A percentile compares a stretch with the other conserved stretches of the same genome.
These are phyloP conservation scores for Diploptera punctata DNA, from an alignment of 2,888 invertebrate species.

Conservation along the genomic window DNA sequence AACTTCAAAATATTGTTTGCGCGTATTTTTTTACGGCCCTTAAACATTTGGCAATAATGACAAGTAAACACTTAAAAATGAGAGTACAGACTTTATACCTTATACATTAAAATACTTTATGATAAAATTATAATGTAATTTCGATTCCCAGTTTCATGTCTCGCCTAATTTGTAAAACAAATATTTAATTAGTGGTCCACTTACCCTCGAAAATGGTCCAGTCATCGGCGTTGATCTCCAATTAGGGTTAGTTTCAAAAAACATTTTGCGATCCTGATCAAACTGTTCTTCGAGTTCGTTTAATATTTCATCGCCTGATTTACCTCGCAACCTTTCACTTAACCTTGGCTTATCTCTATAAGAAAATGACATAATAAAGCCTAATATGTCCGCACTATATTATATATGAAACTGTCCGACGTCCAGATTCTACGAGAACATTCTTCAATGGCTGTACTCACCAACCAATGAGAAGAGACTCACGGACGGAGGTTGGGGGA, in stretches of 20 bases:
- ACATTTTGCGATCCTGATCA: constrained; percentile 48
- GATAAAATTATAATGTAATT: too few species aligned
- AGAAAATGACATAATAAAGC: constrained; percentile 46
- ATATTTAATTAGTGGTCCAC: too few species aligned
- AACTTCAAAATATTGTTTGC: too few species aligned
- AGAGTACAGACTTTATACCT: too few species aligned
- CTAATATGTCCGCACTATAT: constrained; percentile 33
- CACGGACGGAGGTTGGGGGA: neutral
- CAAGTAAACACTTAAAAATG: too few species aligned
- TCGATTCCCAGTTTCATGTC: too few species aligned
- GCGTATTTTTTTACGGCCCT: too few species aligned
- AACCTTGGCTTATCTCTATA: constrained; percentile 49
- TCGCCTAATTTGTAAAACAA: too few species aligned
- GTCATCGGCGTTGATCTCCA: constrained; percentile 42
- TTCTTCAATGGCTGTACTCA: constrained; percentile 27
- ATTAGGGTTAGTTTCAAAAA: constrained; percentile 47
- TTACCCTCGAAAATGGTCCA: constrained; percentile 47
- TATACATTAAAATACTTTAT: too few species aligned
- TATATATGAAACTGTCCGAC: constrained; percentile 31
- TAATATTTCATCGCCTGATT: constrained; percentile 49
- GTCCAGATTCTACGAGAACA: constrained; percentile 39
- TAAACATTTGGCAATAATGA: too few species aligned
- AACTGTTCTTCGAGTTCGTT: constrained; percentile 49
- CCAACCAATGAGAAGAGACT: constrained; percentile 10
- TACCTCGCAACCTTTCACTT: constrained; percentile 49